Evolutionary conservation across 2,113 vertebrate genomes (phyloP), one percentile per base, ranked within the genome.

Genomic region (Rhea americana): DNA sequence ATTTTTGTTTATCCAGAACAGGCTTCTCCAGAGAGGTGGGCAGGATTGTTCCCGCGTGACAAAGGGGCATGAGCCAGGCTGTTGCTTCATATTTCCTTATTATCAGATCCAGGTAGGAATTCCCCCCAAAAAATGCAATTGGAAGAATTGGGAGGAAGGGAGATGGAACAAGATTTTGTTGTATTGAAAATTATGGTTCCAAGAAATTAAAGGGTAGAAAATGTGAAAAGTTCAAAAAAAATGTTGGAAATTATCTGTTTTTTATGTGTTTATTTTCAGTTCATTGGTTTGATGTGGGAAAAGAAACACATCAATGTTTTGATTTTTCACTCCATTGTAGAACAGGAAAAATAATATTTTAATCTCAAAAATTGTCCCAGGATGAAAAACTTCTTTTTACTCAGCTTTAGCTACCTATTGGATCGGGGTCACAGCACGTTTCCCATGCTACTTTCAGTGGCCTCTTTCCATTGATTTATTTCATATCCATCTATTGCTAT

Each of bases 211-310:
- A 93, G 22, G 26, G 4, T 86, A 30, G 24, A 19, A 94, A 93
- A 90, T 72, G 48, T 74, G 76, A 87, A 58, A 70, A 89, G 28
- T 51, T 93, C 56, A 84, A 88, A 90, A 90, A 25, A 95, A 93
- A 45, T 58, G 35, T 66, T 62, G 82, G 53, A 93, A 93, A 94
- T 75, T 78, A 82, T 81, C 43, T 51, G 32, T 51, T 87, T 65
- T 92, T 90, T 61, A 90, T 75, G 39, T 91, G 48, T 90, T 93
- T 96, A 86, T 91, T 90, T 95, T 84, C 56, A 72, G 66, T 26
- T 94, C 58, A 58, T 58, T 84, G 39, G 80, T 79, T 92, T 61
- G 9, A 78, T 79, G 48, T 35, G 16, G 1, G 6, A 3, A 2
- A 67, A 58, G 50, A 25, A 6, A 13, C 9, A 62, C 50, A 75